Percentiles rank a stretch among this genome's conserved stretches.
Evolutionary conservation across 2,888 invertebrate genomes (phyloP).

Genomic region (Amblyjoppa proteus): DNA sequence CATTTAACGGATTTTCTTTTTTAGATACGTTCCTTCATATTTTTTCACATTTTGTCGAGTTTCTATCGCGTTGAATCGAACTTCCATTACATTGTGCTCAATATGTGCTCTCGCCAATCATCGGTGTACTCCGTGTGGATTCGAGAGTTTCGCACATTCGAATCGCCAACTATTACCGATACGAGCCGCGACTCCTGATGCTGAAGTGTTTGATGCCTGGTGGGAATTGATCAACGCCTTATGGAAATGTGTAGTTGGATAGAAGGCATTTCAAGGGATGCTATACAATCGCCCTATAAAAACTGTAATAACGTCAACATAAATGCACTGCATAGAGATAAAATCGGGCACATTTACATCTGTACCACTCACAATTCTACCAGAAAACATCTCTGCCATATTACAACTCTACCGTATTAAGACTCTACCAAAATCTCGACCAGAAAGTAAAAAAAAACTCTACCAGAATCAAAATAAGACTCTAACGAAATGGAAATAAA

Average conservation of each 20-base stretch:
- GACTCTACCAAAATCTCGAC: no score
- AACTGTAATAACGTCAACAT: no score
- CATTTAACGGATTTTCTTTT: not conserved
- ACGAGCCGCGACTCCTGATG: not conserved
- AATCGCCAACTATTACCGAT: slow-evolving; percentile 1
- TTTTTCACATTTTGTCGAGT: not conserved
- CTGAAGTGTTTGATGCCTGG: not conserved
- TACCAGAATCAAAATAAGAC: no score
- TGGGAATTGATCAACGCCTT: not conserved
- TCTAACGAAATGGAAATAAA: no score
- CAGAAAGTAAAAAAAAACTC: no score
- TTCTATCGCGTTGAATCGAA: not conserved
- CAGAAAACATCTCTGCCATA: no score
- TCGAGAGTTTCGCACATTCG: slow-evolving; percentile 32
- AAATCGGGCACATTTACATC: no score
- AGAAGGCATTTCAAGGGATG: not conserved
- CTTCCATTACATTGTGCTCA: not conserved
- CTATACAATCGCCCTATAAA: not conserved
- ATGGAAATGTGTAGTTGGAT: not conserved
- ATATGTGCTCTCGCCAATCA: slow-evolving; percentile 17
- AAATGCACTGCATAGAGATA: no score
- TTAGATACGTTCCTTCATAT: not conserved
- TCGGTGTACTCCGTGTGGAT: slow-evolving; percentile 2
- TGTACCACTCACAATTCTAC: no score
- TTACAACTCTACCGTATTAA: no score